Evolutionary conservation across 2,797 vertebrate species (phyloP).

Genomic region (Podargus strigoides): DNA sequence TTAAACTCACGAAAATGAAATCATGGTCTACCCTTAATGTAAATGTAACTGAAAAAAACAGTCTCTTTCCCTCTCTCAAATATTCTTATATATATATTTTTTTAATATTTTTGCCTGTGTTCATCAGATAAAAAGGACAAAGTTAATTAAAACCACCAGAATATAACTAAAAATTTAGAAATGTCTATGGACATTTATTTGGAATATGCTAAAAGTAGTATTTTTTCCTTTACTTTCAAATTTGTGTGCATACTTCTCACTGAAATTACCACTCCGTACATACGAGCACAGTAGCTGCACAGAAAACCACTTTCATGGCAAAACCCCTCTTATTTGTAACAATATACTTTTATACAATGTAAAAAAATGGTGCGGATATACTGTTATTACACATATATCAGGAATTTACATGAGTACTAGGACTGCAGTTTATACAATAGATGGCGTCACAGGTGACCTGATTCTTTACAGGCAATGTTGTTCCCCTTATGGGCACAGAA

Average conservation of each 20-base stretch:
- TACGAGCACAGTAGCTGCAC: neutral
- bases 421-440: neutral
- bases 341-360: neutral
- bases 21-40: rapidly evolving
- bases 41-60: neutral
- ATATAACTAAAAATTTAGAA: neutral
- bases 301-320: neutral
- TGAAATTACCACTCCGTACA: neutral
- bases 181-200: neutral
- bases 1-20: neutral
- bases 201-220: neutral
- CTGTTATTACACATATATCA: rapidly evolving
- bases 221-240: neutral
- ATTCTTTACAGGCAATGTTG: neutral
- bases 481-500: neutral
- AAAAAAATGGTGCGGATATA: neutral
- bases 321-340: neutral
- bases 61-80: neutral
- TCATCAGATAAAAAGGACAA: neutral
- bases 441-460: neutral
- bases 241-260: neutral
- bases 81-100: neutral
- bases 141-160: neutral
- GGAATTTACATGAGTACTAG: neutral
- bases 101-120: neutral